These are phyloP conservation scores for Elmis aenea DNA, from an alignment of 2,888 invertebrate species.

Conservation along the genomic window DNA sequence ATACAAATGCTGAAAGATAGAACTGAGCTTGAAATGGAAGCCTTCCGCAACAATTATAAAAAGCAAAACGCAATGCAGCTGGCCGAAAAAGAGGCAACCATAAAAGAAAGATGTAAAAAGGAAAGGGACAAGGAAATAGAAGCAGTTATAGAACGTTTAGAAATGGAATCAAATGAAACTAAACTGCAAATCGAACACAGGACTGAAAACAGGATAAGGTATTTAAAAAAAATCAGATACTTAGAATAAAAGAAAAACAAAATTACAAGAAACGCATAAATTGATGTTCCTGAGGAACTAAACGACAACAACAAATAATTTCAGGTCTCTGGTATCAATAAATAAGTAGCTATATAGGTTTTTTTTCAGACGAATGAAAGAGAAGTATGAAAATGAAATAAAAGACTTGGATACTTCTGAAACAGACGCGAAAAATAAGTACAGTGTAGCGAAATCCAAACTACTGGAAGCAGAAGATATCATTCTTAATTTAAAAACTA, in stretches of 20 bases:
- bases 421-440: constrained; percentile 60
- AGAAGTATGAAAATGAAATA: constrained; percentile 71
- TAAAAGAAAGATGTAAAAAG: constrained; percentile 63
- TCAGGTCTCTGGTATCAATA: background rate
- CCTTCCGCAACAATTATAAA: constrained; percentile 59
- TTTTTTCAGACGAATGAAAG: constrained; percentile 60
- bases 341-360: background rate
- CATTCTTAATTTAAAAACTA: constrained; percentile 53
- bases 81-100: constrained; percentile 61
- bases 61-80: constrained; percentile 58
- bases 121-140: constrained; percentile 79
- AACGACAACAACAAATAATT: too few species aligned
- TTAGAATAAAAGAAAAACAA: background rate
- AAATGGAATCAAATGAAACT: constrained; percentile 59
- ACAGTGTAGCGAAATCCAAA: constrained; percentile 61
- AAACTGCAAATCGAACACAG: constrained; percentile 59
- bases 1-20: constrained; percentile 56
- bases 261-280: background rate
- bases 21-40: constrained; percentile 57
- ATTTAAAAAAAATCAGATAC: constrained; percentile 1
- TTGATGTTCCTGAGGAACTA: background rate
- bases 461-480: constrained; percentile 62
- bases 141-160: constrained; percentile 63
- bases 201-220: constrained; percentile 49
- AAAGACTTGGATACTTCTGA: constrained; percentile 63